Conservation (phyloP, 2,888 invertebrate genomes). For the Leptinotarsa juncta region DNA sequence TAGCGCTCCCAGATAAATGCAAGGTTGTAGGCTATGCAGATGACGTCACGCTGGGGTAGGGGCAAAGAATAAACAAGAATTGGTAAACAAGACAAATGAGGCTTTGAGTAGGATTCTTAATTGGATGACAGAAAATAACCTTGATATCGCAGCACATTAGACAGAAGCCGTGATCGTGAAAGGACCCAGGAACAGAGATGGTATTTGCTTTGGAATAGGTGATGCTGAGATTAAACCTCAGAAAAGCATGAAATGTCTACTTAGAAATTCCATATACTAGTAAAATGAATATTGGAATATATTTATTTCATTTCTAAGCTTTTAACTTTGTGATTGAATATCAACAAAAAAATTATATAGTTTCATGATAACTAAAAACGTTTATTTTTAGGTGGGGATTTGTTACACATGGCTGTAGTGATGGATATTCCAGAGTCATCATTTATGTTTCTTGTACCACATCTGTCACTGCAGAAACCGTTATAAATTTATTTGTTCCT, state of each 20-base stretch:
- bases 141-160: conserved; percentile 20
- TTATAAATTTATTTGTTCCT: conserved; percentile 23
- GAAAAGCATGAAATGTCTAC: conserved; percentile 16
- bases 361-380: too few species aligned
- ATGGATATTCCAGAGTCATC: conserved; percentile 20
- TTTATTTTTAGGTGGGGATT: conserved; percentile 18
- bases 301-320: background rate
- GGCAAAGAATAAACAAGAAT: background rate
- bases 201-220: conserved; percentile 9
- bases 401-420: conserved; percentile 25
- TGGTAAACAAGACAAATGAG: background rate
- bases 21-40: background rate
- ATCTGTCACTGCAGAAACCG: conserved; percentile 8
- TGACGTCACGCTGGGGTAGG: background rate
- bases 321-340: background rate
- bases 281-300: too few species aligned
- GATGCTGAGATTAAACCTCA: conserved; percentile 4
- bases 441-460: conserved; percentile 20
- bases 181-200: conserved; percentile 10
- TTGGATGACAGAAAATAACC: conserved; percentile 12
- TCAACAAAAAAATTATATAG: too few species aligned
- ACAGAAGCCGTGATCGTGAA: conserved; percentile 24
- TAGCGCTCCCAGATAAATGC: background rate
- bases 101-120: background rate
- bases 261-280: too few species aligned